Conservation (phyloP, 2,113 vertebrate species). For the Apteryx owenii region DNA sequence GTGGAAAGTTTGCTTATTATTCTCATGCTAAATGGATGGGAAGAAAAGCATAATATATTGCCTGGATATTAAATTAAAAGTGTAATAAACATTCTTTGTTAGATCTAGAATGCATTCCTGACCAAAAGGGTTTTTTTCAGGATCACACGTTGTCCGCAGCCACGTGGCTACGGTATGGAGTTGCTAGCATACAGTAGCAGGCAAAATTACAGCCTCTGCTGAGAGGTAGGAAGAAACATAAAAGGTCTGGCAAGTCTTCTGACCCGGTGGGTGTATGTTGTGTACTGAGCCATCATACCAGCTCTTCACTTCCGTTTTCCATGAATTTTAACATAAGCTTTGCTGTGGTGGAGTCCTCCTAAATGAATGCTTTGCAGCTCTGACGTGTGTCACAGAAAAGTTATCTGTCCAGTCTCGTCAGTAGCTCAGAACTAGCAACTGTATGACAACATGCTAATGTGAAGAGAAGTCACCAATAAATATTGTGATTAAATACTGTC, state of each 20-base stretch:
- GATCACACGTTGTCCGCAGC: not conserved
- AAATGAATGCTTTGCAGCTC: not conserved
- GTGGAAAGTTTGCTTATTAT: not conserved
- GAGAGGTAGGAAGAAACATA: not conserved
- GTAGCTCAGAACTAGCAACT: not conserved
- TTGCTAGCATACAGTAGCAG: not conserved
- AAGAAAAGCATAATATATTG: not conserved
- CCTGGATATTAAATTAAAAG: not conserved
- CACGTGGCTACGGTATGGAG: not conserved
- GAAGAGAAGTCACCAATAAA: not conserved
- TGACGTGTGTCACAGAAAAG: not conserved
- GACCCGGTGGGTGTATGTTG: not conserved
- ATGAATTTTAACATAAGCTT: constrained; percentile 24
- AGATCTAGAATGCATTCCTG: not conserved
- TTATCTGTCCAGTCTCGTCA: not conserved
- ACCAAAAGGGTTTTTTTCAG: not conserved
- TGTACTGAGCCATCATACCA: not conserved
- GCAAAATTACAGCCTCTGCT: not conserved
- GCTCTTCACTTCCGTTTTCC: not conserved
- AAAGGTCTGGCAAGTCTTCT: constrained; percentile 33
- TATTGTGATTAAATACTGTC: not conserved
- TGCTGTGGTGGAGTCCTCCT: not conserved
- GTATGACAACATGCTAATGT: not conserved
- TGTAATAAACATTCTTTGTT: not conserved
- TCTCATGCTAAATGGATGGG: not conserved